phyloP scores from a whole-genome alignment of 64 coral and sea anemone species.

The Actinia tenebrosa region DNA sequence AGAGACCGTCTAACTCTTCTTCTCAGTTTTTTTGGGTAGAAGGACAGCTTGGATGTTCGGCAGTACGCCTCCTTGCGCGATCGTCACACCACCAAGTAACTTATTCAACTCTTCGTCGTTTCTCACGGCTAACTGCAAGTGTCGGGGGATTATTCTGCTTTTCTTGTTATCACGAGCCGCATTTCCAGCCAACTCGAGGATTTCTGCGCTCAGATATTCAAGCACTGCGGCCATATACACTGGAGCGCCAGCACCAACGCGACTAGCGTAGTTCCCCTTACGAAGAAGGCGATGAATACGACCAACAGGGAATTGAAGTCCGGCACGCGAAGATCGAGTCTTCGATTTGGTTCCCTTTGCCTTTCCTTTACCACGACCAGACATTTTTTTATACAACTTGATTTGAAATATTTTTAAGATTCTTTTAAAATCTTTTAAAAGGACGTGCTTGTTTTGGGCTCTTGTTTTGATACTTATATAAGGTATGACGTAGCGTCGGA shows the following conservation, averaged over 20 bases:
- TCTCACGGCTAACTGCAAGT: constrained; percentile 25
- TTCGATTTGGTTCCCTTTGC: constrained; percentile 30
- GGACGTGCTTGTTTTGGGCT: not conserved
- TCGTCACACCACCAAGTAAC: constrained; percentile 8
- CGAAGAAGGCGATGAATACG: constrained; percentile 26
- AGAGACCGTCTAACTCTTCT: not conserved
- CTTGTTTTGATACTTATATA: not conserved
- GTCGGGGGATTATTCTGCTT: constrained; percentile 19
- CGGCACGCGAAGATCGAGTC: constrained; percentile 9
- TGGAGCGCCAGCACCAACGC: constrained; percentile 23
- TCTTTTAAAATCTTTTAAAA: not conserved
- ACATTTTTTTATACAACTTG: not conserved
- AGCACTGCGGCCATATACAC: constrained; percentile 21
- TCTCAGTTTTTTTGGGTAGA: constrained; percentile 18
- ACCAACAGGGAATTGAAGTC: constrained; percentile 23
- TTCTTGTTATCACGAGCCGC: constrained; percentile 30
- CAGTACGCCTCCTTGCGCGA: constrained; percentile 21
- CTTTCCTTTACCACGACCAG: constrained; percentile 32
- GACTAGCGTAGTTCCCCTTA: constrained; percentile 9
- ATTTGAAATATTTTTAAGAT: not conserved
- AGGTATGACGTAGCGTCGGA: not conserved
- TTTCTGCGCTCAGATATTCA: constrained; percentile 21
- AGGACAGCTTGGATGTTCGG: constrained; percentile 30
- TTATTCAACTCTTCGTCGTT: constrained; percentile 30
- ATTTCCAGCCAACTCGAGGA: constrained; percentile 30